These are phyloP conservation scores for Tubulanus polymorphus DNA, from an alignment of 2,888 invertebrate species.

Conservation along the genomic window DNA sequence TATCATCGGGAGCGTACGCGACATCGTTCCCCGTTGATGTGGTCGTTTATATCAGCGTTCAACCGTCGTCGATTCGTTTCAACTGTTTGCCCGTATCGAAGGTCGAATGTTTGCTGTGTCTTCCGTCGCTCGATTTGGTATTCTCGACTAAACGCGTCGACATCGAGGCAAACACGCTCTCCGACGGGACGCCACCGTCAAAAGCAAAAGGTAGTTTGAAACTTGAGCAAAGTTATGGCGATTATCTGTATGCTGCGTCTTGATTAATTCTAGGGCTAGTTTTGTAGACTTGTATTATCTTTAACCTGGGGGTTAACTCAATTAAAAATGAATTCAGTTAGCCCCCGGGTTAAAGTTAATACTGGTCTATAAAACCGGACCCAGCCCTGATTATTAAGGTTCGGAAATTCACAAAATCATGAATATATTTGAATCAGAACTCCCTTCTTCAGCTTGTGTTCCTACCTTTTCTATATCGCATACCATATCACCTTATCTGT, in stretches of 20 bases:
- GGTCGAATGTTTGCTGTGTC: constrained; percentile 90
- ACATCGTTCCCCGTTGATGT: constrained; percentile 92
- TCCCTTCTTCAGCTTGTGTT: no score
- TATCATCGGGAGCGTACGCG: constrained; percentile 32
- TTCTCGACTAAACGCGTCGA: constrained; percentile 65
- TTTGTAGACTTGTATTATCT: no score
- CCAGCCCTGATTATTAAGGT: no score
- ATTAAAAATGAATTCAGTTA: no score
- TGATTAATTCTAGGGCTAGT: no score
- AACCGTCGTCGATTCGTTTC: constrained; percentile 93
- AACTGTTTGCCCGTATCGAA: constrained; percentile 91
- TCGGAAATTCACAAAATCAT: no score
- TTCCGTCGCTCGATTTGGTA: constrained; percentile 95
- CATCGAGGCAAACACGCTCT: constrained; percentile 23
- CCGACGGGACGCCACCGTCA: constrained; percentile 33
- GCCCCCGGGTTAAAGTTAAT: no score
- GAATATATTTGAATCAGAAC: no score
- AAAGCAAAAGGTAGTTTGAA: constrained; percentile 26
- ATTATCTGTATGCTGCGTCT: background rate
- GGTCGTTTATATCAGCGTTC: constrained; percentile 97
- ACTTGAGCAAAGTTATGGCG: no score
- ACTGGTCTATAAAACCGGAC: background rate
- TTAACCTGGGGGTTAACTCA: no score
- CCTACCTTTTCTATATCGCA: no score
- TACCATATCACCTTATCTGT: no score